Evolutionary conservation across 2,888 invertebrate genomes (phyloP).

Genomic region (Caenorhabditis wallacei): DNA sequence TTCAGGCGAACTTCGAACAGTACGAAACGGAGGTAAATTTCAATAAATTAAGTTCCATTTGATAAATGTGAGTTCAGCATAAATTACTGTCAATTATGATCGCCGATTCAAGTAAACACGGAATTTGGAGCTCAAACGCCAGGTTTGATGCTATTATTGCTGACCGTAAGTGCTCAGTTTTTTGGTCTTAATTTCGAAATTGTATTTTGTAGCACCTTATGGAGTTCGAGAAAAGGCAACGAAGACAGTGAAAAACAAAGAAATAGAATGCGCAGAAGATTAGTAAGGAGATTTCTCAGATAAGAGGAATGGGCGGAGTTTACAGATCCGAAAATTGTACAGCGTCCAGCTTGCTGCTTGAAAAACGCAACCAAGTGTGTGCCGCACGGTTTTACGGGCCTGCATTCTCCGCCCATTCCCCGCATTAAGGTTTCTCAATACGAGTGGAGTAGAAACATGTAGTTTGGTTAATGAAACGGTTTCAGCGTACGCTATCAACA

Average conservation of each 20-base stretch:
- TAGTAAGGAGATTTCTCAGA: constrained; percentile 18
- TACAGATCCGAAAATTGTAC: too few relatives aligned
- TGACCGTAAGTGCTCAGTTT: constrained; percentile 87
- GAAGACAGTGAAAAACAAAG: constrained; percentile 87
- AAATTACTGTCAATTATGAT: constrained; percentile 92
- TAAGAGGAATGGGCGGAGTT: too few relatives aligned
- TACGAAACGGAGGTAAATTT: constrained; percentile 86
- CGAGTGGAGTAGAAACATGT: too few relatives aligned
- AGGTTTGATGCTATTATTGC: constrained; percentile 94
- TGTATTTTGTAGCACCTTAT: constrained; percentile 90
- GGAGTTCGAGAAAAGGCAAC: constrained; percentile 96
- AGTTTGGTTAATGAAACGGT: background rate
- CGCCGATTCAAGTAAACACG: constrained; percentile 92
- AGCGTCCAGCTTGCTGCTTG: too few relatives aligned
- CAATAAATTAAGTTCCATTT: too few relatives aligned
- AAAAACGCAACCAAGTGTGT: too few relatives aligned
- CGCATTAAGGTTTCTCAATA: too few relatives aligned
- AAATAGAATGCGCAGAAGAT: constrained; percentile 17
- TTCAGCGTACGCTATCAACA: constrained; percentile 83
- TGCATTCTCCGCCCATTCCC: too few relatives aligned
- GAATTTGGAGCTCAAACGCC: constrained; percentile 87
- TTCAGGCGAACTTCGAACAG: constrained; percentile 92
- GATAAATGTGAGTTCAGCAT: constrained; percentile 10
- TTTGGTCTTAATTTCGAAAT: too few relatives aligned
- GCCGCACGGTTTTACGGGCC: too few relatives aligned